Evolutionary conservation across 2,113 vertebrate species (phyloP).

Genomic region (Condylura cristata): DNA sequence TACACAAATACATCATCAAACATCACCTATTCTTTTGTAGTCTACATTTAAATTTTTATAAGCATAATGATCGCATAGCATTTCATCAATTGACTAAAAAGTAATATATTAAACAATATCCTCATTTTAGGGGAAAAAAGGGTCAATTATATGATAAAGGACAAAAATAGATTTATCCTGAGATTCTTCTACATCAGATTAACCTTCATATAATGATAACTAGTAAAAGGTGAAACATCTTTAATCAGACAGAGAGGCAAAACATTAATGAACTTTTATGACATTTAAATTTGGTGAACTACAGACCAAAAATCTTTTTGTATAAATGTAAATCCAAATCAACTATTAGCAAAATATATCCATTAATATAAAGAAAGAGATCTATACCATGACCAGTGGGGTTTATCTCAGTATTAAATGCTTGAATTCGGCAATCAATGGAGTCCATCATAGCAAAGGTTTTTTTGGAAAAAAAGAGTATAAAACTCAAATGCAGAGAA

Average conservation of each 20-base stretch:
- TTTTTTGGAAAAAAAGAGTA: neutral
- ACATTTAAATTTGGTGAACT: neutral
- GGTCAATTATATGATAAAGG: too few species aligned
- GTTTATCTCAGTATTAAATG: neutral
- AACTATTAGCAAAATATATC: neutral
- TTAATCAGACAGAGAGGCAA: neutral
- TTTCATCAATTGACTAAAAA: too few species aligned
- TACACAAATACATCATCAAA: too few species aligned
- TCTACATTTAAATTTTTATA: too few species aligned
- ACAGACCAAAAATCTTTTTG: neutral
- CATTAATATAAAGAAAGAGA: neutral
- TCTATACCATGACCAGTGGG: neutral
- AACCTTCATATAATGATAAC: constrained; percentile 14
- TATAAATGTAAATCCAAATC: neutral
- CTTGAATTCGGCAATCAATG: neutral
- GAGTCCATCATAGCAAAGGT: neutral
- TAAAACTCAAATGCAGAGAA: neutral
- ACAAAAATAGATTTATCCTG: too few species aligned
- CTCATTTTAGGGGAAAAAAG: too few species aligned
- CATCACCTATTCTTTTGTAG: too few species aligned
- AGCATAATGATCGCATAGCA: too few species aligned
- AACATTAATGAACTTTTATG: neutral
- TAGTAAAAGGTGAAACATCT: neutral
- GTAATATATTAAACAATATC: too few species aligned
- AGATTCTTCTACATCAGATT: too few species aligned